These are phyloP conservation scores for Caenorhabditis brenneri DNA, from an alignment of 1,140 invertebrate species.

Conservation along the genomic window DNA sequence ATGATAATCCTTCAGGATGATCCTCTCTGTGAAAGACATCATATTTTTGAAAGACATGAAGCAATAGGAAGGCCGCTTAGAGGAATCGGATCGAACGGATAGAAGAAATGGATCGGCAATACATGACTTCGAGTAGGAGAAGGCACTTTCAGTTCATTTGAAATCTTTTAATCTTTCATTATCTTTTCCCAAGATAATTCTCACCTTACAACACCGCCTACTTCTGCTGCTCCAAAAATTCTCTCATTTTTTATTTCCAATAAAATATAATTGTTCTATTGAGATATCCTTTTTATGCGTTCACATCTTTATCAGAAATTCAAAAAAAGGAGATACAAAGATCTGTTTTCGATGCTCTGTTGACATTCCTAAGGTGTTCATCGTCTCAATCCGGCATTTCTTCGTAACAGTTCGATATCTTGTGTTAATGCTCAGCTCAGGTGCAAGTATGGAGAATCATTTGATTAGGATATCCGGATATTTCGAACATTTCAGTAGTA, in stretches of 20 bases:
- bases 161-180: no score
- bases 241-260: no score
- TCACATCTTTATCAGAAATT: no score
- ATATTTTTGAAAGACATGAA: neutral
- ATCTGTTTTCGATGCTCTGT: neutral
- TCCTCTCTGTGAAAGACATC: neutral
- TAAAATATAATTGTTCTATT: no score
- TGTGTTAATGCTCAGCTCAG: neutral
- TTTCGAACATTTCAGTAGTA: neutral
- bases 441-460: neutral
- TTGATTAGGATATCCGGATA: slow-evolving; percentile 23
- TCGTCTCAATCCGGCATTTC: neutral
- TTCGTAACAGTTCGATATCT: neutral
- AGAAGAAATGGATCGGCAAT: neutral
- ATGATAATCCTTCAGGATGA: neutral
- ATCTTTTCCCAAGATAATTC: no score
- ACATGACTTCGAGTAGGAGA: no score
- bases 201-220: no score
- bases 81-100: neutral
- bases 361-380: neutral
- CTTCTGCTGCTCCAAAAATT: no score
- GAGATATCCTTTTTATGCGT: no score
- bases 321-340: neutral
- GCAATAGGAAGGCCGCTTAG: neutral
- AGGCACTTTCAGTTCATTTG: no score